Conservation (phyloP, 2,888 invertebrate genomes). For the Anoncus sp. region DNA sequence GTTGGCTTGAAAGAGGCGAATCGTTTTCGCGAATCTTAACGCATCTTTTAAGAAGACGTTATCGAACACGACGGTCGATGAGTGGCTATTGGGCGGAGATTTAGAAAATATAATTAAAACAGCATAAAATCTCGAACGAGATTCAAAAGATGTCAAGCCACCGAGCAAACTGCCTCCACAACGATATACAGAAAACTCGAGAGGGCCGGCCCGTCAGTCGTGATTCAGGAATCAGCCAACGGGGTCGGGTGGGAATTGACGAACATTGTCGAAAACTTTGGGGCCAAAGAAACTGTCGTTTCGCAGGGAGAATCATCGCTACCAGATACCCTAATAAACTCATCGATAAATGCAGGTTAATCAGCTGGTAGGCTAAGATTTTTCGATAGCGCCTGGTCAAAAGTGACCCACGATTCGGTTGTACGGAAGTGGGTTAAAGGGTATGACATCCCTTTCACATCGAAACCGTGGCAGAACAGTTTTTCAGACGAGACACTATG, state of each 20-base stretch:
- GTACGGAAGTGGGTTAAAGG: conserved; percentile 51
- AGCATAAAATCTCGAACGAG: conserved; percentile 39
- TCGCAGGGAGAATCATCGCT: not conserved
- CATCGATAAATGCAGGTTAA: conserved; percentile 29
- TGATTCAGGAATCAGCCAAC: conserved; percentile 19
- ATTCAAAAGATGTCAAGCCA: conserved; percentile 46
- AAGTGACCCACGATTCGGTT: conserved; percentile 40
- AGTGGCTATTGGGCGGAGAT: conserved; percentile 50
- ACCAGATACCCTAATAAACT: too few species aligned
- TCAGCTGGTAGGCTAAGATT: conserved; percentile 54
- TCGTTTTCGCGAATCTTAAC: conserved; percentile 50
- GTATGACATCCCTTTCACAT: conserved; percentile 55
- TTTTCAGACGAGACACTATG: conserved; percentile 19
- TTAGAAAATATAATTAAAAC: conserved; percentile 44
- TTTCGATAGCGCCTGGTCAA: conserved; percentile 46
- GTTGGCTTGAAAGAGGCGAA: conserved; percentile 24
- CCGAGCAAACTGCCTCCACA: conserved; percentile 13
- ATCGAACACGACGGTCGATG: conserved; percentile 34
- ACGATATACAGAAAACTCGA: conserved; percentile 55
- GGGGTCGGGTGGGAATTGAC: conserved; percentile 13
- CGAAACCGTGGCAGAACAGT: conserved; percentile 25
- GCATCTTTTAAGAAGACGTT: conserved; percentile 40
- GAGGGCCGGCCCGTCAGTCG: conserved; percentile 28
- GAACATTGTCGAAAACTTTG: conserved; percentile 1
- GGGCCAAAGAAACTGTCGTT: conserved; percentile 23